Percentiles rank a stretch among this genome's conserved stretches.
phyloP scores from a whole-genome alignment of 1,140 invertebrate genomes.

The Conus ventricosus region DNA sequence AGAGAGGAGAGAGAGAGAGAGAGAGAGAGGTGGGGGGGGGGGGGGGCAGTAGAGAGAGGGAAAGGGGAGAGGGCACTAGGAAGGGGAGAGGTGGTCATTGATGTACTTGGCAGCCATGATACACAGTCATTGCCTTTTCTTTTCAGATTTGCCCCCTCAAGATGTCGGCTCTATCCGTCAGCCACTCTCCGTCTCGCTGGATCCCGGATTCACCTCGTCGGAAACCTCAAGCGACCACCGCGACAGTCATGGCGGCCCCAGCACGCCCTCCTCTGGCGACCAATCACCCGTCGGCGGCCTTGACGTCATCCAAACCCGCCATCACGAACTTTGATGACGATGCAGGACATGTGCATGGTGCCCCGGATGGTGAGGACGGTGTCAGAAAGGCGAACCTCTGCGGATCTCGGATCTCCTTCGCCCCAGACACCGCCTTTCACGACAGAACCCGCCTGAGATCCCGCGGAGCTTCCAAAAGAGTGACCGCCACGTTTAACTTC shows the following conservation, averaged over 20 bases:
- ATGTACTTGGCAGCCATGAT: too few species aligned
- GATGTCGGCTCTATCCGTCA: not conserved
- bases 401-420: conserved; percentile 5
- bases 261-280: not conserved
- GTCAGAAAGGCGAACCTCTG: not conserved
- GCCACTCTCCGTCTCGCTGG: not conserved
- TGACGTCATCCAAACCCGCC: not conserved
- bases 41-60: too few species aligned
- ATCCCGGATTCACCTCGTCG: not conserved
- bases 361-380: not conserved
- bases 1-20: too few species aligned
- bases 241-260: not conserved
- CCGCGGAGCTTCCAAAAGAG: not conserved
- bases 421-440: not conserved
- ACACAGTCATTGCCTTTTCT: not conserved
- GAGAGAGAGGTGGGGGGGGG: too few species aligned
- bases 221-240: not conserved
- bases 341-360: not conserved
- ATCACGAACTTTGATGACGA: not conserved
- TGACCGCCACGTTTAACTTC: not conserved
- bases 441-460: not conserved
- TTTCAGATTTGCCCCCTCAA: not conserved
- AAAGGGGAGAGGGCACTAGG: too few species aligned
- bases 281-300: not conserved
- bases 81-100: too few species aligned